These are phyloP conservation scores for Lepus americanus DNA, from an alignment of 2,113 vertebrate genomes.

Conservation along the genomic window DNA sequence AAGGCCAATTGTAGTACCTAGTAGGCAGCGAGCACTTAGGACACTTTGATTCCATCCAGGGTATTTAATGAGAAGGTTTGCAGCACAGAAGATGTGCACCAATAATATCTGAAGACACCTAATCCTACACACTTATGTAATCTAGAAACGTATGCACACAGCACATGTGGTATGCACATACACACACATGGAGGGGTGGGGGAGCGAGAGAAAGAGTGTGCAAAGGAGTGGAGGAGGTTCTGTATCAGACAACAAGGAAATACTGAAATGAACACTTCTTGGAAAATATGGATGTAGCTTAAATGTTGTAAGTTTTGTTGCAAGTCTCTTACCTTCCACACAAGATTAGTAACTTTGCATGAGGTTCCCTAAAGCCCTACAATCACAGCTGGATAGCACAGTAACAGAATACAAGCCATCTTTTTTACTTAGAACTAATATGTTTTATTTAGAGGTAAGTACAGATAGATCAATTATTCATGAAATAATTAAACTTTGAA, in stretches of 20 bases:
- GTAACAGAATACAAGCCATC: not conserved
- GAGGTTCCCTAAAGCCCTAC: not conserved
- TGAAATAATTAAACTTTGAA: constrained; percentile 10
- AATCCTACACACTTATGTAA: too few relatives aligned
- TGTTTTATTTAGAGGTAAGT: not conserved
- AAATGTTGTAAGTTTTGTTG: not conserved
- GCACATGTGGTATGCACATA: not conserved
- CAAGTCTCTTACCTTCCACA: not conserved
- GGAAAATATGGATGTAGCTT: not conserved
- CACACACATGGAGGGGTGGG: not conserved
- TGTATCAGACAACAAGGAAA: not conserved
- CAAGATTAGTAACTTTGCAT: not conserved
- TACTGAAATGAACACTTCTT: not conserved
- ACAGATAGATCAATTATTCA: not conserved
- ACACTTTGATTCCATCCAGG: not conserved
- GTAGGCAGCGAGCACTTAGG: not conserved
- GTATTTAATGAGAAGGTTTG: not conserved
- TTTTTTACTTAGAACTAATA: not conserved
- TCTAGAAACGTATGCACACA: not conserved
- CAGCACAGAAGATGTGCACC: not conserved
- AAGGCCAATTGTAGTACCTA: not conserved
- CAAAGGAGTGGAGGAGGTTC: not conserved
- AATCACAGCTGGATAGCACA: not conserved
- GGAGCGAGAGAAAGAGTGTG: not conserved
- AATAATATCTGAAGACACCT: not conserved